Percentiles rank a stretch among this genome's conserved stretches.
These are phyloP conservation scores for Cheumatopsyche charites DNA, from an alignment of 1,140 invertebrate genomes.

Conservation along the genomic window DNA sequence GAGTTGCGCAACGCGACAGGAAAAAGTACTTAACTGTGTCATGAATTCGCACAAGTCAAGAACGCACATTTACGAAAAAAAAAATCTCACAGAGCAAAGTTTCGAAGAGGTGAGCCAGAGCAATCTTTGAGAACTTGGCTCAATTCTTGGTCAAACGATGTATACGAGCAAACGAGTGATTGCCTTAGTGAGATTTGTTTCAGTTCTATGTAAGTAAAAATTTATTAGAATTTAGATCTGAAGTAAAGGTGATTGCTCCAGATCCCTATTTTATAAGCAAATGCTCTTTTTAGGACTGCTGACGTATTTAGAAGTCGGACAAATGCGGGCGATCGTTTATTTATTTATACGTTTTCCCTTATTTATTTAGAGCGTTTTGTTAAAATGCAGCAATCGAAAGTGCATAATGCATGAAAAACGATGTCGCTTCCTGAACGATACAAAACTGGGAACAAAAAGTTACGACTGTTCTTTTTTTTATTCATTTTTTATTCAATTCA, in stretches of 20 bases:
- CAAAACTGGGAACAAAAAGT: constrained; percentile 32
- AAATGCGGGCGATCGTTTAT: constrained; percentile 11
- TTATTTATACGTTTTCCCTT: constrained; percentile 7
- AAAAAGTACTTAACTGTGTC: constrained; percentile 32
- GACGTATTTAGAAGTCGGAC: no score
- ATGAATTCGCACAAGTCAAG: constrained; percentile 24
- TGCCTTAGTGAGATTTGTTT: no score
- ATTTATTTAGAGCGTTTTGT: constrained; percentile 16
- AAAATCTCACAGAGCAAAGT: constrained; percentile 7
- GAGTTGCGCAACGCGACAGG: constrained; percentile 30
- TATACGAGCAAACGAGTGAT: no score
- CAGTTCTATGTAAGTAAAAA: no score
- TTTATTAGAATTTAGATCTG: no score
- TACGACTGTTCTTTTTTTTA: constrained; percentile 7
- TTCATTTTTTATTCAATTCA: constrained; percentile 24
- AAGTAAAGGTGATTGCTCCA: no score
- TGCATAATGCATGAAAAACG: constrained; percentile 32
- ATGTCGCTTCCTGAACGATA: constrained; percentile 31
- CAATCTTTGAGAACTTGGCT: neutral
- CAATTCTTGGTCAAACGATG: neutral
- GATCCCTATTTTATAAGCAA: no score
- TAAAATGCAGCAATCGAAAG: constrained; percentile 31
- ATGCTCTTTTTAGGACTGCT: no score
- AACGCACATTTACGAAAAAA: neutral
- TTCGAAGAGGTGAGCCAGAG: neutral